Evolutionary conservation across 2,113 vertebrate genomes (phyloP).

Genomic region (Tachysurus vachellii): DNA sequence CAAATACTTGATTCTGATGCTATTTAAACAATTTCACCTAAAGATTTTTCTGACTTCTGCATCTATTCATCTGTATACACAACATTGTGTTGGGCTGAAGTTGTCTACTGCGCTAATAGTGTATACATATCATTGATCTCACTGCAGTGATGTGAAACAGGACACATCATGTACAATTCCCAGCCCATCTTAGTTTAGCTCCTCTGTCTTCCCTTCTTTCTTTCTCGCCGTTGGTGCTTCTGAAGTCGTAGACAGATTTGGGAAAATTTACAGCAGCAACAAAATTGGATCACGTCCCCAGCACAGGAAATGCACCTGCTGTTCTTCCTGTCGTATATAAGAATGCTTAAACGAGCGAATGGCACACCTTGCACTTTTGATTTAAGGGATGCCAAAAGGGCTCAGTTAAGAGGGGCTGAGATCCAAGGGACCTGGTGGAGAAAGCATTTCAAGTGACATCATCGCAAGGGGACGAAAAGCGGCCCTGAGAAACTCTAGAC

Average conservation of each 20-base stretch:
- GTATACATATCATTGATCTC: neutral
- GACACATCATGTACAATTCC: neutral
- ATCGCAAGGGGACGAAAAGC: constrained; percentile 23
- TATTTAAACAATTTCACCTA: neutral
- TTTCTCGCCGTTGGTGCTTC: neutral
- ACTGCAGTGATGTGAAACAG: neutral
- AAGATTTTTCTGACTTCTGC: neutral
- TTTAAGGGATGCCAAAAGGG: constrained; percentile 51
- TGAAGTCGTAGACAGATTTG: constrained; percentile 13
- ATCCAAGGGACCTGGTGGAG: constrained; percentile 4
- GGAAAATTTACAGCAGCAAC: constrained; percentile 69
- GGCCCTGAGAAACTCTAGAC: constrained; percentile 46
- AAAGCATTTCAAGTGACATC: constrained; percentile 6
- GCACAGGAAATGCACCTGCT: constrained; percentile 65
- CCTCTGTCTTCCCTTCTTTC: neutral
- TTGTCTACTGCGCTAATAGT: neutral
- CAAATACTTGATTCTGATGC: neutral
- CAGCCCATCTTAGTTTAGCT: neutral
- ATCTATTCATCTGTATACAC: neutral
- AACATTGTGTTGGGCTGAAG: neutral
- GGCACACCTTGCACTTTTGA: constrained; percentile 48
- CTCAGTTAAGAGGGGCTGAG: neutral
- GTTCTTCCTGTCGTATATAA: constrained; percentile 57
- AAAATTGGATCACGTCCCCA: constrained; percentile 70
- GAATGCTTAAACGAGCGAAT: constrained; percentile 56